phyloP scores from a whole-genome alignment of 2,888 invertebrate genomes.

The Petrolisthes manimaculis region DNA sequence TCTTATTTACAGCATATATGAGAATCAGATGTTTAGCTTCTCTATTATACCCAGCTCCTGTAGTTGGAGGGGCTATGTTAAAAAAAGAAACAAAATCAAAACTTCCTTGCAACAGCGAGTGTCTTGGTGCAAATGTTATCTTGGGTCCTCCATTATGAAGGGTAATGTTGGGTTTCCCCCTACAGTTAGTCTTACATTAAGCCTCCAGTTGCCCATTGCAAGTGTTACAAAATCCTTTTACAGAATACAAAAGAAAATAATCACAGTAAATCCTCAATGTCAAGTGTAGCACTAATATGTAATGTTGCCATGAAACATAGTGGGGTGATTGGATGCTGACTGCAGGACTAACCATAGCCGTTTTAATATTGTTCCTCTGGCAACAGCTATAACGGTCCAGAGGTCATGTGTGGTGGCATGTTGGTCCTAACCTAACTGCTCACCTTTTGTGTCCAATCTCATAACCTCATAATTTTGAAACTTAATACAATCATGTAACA shows the following conservation, averaged over 20 bases:
- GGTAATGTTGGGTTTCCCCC: slow-evolving; percentile 33
- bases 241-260: too few relatives aligned
- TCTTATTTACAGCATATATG: background rate
- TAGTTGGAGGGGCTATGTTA: background rate
- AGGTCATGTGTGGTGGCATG: background rate
- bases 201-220: too few relatives aligned
- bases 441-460: background rate
- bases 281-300: too few relatives aligned
- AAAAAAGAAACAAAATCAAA: slow-evolving; percentile 1
- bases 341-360: background rate
- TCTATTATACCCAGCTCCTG: background rate
- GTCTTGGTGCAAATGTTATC: slow-evolving; percentile 21
- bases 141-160: slow-evolving; percentile 51
- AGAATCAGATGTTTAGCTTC: background rate
- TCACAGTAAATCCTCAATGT: too few relatives aligned
- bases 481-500: background rate
- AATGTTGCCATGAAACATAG: background rate
- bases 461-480: background rate
- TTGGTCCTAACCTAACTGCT: slow-evolving; percentile 1
- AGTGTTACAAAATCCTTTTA: too few relatives aligned
- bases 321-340: background rate
- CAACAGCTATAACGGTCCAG: background rate
- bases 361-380: too few relatives aligned
- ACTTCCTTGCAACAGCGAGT: background rate
- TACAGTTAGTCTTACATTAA: too few relatives aligned